Evolutionary conservation across 2,797 vertebrate species (phyloP).

Genomic region (Carcharodon carcharias): DNA sequence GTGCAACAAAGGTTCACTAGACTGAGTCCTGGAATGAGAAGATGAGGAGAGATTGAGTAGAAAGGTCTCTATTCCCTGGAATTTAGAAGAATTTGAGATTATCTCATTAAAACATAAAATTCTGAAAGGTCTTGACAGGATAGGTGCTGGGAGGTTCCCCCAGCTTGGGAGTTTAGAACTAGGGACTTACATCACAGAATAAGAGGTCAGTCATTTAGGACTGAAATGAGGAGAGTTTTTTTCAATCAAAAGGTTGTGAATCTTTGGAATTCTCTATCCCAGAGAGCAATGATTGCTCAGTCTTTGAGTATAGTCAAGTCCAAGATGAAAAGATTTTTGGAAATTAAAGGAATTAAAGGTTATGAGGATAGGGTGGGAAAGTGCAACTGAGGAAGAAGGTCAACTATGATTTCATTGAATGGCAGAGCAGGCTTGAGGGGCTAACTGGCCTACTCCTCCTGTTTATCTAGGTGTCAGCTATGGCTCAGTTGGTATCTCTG

Average conservation of each 20-base stretch:
- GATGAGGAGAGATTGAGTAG: background rate
- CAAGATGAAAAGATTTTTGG: background rate
- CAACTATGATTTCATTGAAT: background rate
- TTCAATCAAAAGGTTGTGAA: too few relatives aligned
- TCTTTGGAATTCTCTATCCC: too few relatives aligned
- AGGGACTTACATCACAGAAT: background rate
- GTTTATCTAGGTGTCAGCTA: too few relatives aligned
- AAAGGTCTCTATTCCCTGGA: background rate
- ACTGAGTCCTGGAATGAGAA: background rate
- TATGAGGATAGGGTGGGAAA: background rate
- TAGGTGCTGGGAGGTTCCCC: background rate
- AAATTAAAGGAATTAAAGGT: background rate
- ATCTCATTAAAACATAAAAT: background rate
- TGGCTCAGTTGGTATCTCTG: too few relatives aligned
- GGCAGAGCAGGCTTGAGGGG: background rate
- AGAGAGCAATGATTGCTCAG: too few relatives aligned
- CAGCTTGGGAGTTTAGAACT: too few relatives aligned
- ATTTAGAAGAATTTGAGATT: background rate
- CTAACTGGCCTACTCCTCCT: background rate
- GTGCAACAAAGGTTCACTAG: background rate
- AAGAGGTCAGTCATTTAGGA: background rate
- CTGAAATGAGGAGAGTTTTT: background rate
- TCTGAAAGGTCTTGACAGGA: too few relatives aligned
- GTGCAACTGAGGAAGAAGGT: background rate
- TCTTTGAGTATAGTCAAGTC: too few relatives aligned